Base-by-base conservation (phyloP, 2,888 invertebrate species). In the Campaea margaritaria region DNA sequence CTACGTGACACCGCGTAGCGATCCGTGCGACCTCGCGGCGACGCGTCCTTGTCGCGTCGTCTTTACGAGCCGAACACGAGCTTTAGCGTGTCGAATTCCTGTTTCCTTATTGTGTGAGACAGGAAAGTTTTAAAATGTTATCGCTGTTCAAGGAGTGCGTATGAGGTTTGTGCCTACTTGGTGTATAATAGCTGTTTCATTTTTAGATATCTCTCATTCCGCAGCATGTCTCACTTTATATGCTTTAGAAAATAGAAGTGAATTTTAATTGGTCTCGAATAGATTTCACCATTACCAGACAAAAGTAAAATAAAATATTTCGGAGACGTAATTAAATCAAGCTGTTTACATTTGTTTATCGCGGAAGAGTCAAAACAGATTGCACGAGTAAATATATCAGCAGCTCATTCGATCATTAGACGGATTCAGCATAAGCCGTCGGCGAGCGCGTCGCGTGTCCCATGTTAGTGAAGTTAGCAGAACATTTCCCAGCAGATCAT, bases 361-460 rank as follows among this genome's bases (percentile, higher is more conserved):
- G 34, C 38, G 45, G 56, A 57, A 50, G 28, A 44, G 31, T 39
- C 31, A 31, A 41, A 45, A 56, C 56, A 56, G 49, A 38, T 44
- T 44, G 38, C 11, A 16, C 15, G 43, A 44, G 49, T 56, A 56
- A 49, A 49, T 43, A 44, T 44, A 28, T 49, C 49, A 44, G 43
- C 48, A 28, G 41, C 16, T 11, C 14, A 47, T 47, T 42, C 4
- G n/a, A 44, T 41, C 47, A 47, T 42, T 31, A 47, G 55, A 43
- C 36, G 15, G 48, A 48, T 42, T 36, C 36, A 45, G 41, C 31
- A 38, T n/a, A 38, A 12, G 42, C n/a, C n/a, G n/a, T n/a, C n/a
- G n/a, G n/a, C n/a, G n/a, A n/a, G n/a, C n/a, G n/a, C n/a, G n/a
- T n/a, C n/a, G n/a, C n/a, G n/a, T n/a, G n/a, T n/a, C n/a, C n/a